A percentile compares a stretch with the other conserved stretches of the same genome.
These are phyloP conservation scores for Poeciliopsis presidionis DNA, from an alignment of 2,797 vertebrate genomes.

Conservation along the genomic window DNA sequence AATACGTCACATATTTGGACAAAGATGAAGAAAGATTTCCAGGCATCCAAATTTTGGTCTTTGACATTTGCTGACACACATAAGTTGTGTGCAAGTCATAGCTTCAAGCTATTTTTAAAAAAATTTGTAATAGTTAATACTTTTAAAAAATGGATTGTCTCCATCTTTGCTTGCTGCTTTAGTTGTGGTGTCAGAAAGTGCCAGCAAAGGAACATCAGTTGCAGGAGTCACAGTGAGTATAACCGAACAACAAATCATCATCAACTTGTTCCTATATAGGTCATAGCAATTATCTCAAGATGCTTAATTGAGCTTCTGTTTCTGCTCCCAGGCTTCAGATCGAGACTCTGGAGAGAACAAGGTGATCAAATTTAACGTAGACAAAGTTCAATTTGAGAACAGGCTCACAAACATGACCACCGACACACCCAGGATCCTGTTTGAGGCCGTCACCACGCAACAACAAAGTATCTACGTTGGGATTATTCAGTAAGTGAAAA, in stretches of 20 bases:
- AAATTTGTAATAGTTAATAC: too few species aligned
- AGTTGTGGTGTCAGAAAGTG: constrained; percentile 91
- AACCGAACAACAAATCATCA: not conserved
- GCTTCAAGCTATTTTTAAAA: not conserved
- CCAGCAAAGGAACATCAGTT: constrained; percentile 80
- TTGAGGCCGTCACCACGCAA: constrained; percentile 62
- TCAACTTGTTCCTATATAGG: too few species aligned
- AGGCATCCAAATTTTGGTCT: too few species aligned
- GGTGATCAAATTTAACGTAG: constrained; percentile 80
- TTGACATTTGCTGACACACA: too few species aligned
- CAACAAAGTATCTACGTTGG: constrained; percentile 78
- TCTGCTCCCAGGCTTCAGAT: constrained; percentile 85
- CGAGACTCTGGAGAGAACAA: constrained; percentile 78
- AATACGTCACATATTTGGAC: too few species aligned
- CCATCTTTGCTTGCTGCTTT: not conserved
- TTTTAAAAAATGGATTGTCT: too few species aligned
- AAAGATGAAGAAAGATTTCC: too few species aligned
- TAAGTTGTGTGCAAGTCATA: not conserved
- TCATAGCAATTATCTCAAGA: not conserved
- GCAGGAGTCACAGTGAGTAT: constrained; percentile 83
- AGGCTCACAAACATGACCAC: not conserved
- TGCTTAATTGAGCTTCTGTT: not conserved
- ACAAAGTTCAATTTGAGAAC: constrained; percentile 68
- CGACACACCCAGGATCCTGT: constrained; percentile 46
- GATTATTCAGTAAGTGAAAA: constrained; percentile 83